phyloP scores from a whole-genome alignment of 2,888 invertebrate genomes.

The Papilio gigon region DNA sequence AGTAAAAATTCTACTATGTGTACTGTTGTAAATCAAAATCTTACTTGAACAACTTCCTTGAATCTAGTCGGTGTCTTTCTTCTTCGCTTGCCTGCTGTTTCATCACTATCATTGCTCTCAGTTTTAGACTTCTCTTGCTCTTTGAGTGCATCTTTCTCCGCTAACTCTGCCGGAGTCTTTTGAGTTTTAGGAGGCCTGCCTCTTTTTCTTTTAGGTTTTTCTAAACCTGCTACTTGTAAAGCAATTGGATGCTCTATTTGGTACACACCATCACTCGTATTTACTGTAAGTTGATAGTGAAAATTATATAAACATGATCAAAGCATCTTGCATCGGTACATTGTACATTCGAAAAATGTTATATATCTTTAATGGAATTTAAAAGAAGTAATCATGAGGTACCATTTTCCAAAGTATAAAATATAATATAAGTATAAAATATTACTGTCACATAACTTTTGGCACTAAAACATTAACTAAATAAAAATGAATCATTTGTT shows the following conservation, averaged over 20 bases:
- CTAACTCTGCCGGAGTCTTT: conserved; percentile 67
- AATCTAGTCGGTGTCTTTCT: conserved; percentile 85
- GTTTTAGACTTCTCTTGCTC: conserved; percentile 51
- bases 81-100: conserved; percentile 82
- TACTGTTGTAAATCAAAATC: background rate
- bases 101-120: conserved; percentile 59
- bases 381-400: too few relatives aligned
- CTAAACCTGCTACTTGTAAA: conserved; percentile 84
- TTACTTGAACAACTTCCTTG: conserved; percentile 83
- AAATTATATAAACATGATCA: conserved; percentile 15
- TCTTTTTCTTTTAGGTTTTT: conserved; percentile 85
- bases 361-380: too few relatives aligned
- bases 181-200: conserved; percentile 86
- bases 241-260: conserved; percentile 85
- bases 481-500: too few relatives aligned
- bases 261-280: conserved; percentile 84
- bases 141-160: conserved; percentile 55
- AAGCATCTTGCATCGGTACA: background rate
- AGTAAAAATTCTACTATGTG: background rate
- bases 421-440: too few relatives aligned
- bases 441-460: too few relatives aligned
- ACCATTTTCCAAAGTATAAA: too few relatives aligned
- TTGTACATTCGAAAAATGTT: background rate
- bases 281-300: conserved; percentile 70
- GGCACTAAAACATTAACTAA: too few relatives aligned